These are phyloP conservation scores for Prionailurus bengalensis DNA, from an alignment of 2,113 vertebrate genomes.

Conservation along the genomic window DNA sequence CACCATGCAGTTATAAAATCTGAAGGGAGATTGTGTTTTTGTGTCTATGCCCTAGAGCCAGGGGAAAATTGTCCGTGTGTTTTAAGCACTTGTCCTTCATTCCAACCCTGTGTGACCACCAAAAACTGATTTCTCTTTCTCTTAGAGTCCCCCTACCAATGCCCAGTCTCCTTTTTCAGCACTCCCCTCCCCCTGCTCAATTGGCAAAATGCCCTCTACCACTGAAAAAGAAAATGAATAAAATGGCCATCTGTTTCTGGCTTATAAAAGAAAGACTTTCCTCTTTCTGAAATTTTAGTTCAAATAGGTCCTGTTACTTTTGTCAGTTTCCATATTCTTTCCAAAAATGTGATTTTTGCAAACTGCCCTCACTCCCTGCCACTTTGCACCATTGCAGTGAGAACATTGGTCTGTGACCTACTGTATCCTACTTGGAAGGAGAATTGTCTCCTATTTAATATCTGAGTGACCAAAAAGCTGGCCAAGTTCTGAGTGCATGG, in stretches of 20 bases:
- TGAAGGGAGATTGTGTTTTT: slow-evolving; percentile 24
- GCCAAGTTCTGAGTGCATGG: background rate
- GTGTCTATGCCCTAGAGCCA: background rate
- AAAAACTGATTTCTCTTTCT: slow-evolving; percentile 7
- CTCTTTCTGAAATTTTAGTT: background rate
- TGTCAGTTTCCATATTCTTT: background rate
- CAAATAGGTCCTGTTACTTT: background rate
- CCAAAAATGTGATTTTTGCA: background rate
- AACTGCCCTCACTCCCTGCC: background rate
- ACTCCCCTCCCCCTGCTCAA: background rate
- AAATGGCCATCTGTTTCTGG: background rate
- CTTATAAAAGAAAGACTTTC: background rate
- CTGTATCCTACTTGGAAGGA: background rate
- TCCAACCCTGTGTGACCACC: background rate
- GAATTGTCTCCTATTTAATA: background rate
- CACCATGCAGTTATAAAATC: background rate
- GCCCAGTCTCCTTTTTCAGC: background rate
- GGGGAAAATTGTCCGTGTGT: background rate
- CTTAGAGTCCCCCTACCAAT: background rate
- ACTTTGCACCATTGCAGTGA: background rate
- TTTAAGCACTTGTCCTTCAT: background rate
- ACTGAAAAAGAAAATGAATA: background rate
- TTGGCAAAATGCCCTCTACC: background rate
- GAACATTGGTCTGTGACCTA: background rate
- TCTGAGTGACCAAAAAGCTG: background rate